These are phyloP conservation scores for Invenusta paracnida DNA, from an alignment of 2,888 invertebrate species.

Conservation along the genomic window DNA sequence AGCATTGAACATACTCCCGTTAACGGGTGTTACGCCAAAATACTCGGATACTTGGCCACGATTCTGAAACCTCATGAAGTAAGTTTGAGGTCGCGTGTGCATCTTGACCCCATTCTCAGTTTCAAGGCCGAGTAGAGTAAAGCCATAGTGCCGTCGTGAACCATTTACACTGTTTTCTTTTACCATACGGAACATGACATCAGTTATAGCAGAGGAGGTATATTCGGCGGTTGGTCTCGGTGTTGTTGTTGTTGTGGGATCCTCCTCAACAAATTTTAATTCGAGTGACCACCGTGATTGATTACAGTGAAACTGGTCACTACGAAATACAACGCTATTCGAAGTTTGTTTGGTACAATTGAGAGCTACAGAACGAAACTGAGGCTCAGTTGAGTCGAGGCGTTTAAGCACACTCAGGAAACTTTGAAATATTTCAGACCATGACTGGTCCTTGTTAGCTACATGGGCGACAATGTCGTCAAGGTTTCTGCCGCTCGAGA, in stretches of 20 bases:
- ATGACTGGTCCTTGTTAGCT: slow-evolving; percentile 18
- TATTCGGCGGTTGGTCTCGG: background rate
- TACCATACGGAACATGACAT: slow-evolving; percentile 1
- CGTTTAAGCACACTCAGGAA: slow-evolving; percentile 35
- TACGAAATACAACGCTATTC: slow-evolving; percentile 16
- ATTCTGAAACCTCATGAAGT: slow-evolving; percentile 20
- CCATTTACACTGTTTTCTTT: slow-evolving; percentile 16
- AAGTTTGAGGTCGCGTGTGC: slow-evolving; percentile 5
- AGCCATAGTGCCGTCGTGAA: slow-evolving; percentile 31
- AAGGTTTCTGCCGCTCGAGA: slow-evolving; percentile 5
- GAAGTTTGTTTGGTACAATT: slow-evolving; percentile 28
- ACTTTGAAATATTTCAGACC: slow-evolving; percentile 37
- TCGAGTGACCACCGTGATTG: slow-evolving; percentile 31
- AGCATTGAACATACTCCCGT: slow-evolving; percentile 1
- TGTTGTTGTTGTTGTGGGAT: background rate
- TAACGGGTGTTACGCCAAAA: background rate
- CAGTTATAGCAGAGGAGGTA: slow-evolving; percentile 19
- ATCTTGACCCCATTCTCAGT: slow-evolving; percentile 21
- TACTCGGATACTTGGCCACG: slow-evolving; percentile 34
- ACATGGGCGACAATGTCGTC: slow-evolving; percentile 30
- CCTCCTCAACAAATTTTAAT: slow-evolving; percentile 14
- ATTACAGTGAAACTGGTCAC: slow-evolving; percentile 35
- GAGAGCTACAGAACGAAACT: slow-evolving; percentile 11
- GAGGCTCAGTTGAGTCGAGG: slow-evolving; percentile 32
- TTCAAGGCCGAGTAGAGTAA: slow-evolving; percentile 7